phyloP scores from a whole-genome alignment of 2,797 vertebrate species.

The Tangara arthus region DNA sequence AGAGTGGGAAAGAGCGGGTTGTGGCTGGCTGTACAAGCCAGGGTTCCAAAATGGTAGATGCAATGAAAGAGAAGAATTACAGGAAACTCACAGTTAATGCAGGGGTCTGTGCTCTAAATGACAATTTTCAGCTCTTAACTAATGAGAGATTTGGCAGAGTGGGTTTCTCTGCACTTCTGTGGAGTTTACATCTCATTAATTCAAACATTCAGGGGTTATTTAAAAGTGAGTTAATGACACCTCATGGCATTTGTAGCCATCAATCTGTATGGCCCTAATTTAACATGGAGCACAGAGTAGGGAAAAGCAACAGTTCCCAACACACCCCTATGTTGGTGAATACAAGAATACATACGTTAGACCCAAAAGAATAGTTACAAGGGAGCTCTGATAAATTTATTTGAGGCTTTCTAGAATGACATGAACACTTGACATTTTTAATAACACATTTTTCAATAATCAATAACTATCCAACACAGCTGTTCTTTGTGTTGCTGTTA shows the following conservation, averaged over 20 bases:
- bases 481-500: background rate
- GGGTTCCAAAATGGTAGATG: background rate
- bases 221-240: background rate
- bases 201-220: background rate
- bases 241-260: background rate
- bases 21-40: background rate
- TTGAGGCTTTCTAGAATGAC: background rate
- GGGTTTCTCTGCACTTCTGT: background rate
- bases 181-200: background rate
- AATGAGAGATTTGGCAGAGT: background rate
- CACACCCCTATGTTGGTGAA: background rate
- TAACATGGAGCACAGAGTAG: background rate
- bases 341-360: background rate
- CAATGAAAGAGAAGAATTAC: background rate
- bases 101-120: background rate
- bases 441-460: background rate
- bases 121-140: background rate
- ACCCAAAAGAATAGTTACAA: background rate
- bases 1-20: background rate
- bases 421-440: background rate
- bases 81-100: background rate
- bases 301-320: background rate
- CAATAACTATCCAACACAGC: background rate
- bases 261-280: background rate
- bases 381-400: background rate